Conservation (phyloP, 2,888 invertebrate genomes). For the Arctia plantaginis region DNA sequence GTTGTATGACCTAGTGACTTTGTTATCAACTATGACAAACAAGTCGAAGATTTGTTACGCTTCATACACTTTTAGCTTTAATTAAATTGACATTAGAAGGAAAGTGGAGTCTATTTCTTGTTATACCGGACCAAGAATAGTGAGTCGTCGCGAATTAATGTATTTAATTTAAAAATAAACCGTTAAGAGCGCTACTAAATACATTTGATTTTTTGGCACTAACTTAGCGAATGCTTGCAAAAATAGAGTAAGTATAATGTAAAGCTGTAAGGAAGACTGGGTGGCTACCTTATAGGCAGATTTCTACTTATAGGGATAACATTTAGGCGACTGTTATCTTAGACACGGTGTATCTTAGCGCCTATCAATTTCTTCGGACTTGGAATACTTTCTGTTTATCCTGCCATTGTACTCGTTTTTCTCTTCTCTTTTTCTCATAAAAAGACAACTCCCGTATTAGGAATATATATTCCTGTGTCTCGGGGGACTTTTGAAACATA, state of each 20-base stretch:
- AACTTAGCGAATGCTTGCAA: background rate
- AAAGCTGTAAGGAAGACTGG: background rate
- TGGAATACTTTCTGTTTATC: too few relatives aligned
- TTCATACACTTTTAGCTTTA: conserved; percentile 34
- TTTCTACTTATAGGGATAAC: background rate
- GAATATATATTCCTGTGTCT: too few relatives aligned
- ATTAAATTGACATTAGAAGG: conserved; percentile 39
- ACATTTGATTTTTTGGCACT: background rate
- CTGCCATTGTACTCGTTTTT: background rate
- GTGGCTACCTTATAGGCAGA: background rate
- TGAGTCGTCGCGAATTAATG: background rate
- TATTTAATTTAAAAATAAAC: background rate
- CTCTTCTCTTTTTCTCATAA: too few relatives aligned
- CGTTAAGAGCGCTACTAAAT: background rate
- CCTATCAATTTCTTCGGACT: too few relatives aligned
- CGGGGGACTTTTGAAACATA: too few relatives aligned
- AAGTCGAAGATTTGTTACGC: conserved; percentile 33
- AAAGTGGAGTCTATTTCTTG: conserved; percentile 11
- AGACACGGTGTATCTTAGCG: too few relatives aligned
- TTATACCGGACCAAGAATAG: background rate
- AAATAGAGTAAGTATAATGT: background rate
- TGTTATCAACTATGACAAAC: conserved; percentile 34
- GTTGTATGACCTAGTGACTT: conserved; percentile 54
- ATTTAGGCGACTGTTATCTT: background rate
- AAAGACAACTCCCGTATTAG: too few relatives aligned